Evolutionary conservation across 2,113 vertebrate genomes (phyloP), one percentile per base, ranked within the genome.

Genomic region (Mola mola): DNA sequence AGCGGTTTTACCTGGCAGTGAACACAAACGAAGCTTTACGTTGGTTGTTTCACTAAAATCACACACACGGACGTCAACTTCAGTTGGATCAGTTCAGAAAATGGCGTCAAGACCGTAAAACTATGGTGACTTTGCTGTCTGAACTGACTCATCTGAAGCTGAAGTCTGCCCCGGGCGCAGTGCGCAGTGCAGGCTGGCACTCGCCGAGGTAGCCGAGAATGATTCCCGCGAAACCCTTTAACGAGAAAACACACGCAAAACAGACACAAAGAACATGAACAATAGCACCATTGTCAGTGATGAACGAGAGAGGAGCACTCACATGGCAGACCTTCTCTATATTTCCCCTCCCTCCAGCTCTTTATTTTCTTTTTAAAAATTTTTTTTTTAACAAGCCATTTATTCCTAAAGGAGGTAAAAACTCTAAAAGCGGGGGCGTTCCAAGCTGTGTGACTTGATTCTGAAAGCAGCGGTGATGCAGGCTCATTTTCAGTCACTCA

Each of bases 261-360:
- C 22, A 62, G 47, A 89, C 47, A 81, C 8, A 58, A 29, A 51
- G 66, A 75, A 91, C 66, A 75, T 58, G 47, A 97, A 74, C 42
- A 78, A 78, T 93, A 98, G 95, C 95, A 96, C 94, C 94, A 82
- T 71, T 81, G 79, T 90, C 89, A 83, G 85, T 87, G 79, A 87
- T 81, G 79, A 84, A 73, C 61, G 31, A 33, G 78, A 78, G 66
- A 60, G 66, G 69, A 66, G 78, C 6, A 11, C 16, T 49, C 49
- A 50, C 72, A 62, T 31, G 16, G 37, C n/a, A 13, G 47, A 48
- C 38, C 71, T 78, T 51, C 75, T 70, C 67, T n/a, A n/a, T n/a
- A n/a, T 61, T 40, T 47, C 40, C 46, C 42, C 52, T 61, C 44
- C 26, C 70, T 76, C 71, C 48, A 25, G 24, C 50, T 66, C 46